Evolutionary conservation across 92 coral and sea anemone genomes (phyloP).

Genomic region (Heteractis magnifica): DNA sequence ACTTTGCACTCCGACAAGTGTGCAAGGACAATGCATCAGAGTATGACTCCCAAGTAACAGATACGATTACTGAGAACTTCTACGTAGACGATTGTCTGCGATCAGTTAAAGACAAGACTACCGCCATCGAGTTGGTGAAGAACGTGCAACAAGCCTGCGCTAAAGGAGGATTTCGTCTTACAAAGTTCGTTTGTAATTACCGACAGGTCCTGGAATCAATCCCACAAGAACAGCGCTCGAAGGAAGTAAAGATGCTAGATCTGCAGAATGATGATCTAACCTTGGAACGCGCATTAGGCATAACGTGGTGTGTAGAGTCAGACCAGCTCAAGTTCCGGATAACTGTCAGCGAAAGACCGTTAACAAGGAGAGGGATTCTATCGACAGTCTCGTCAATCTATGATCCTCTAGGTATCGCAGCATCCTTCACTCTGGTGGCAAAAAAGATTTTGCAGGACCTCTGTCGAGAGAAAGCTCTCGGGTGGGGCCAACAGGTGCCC

Average conservation of each 20-base stretch:
- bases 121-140: slow-evolving; percentile 41
- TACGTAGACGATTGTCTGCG: slow-evolving; percentile 50
- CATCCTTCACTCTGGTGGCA: slow-evolving; percentile 54
- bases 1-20: slow-evolving; percentile 36
- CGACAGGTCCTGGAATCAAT: slow-evolving; percentile 53
- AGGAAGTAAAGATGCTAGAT: slow-evolving; percentile 43
- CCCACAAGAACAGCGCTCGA: slow-evolving; percentile 42
- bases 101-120: slow-evolving; percentile 30
- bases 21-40: slow-evolving; percentile 20
- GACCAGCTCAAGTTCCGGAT: slow-evolving; percentile 43
- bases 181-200: slow-evolving; percentile 42
- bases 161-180: slow-evolving; percentile 43
- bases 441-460: slow-evolving; percentile 63
- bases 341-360: slow-evolving; percentile 16
- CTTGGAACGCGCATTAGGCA: slow-evolving; percentile 55
- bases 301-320: slow-evolving; percentile 57
- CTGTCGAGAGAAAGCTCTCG: slow-evolving; percentile 38
- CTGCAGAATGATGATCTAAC: slow-evolving; percentile 38
- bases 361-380: slow-evolving; percentile 53
- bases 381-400: slow-evolving; percentile 47
- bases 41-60: slow-evolving; percentile 20
- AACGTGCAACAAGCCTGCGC: slow-evolving; percentile 36
- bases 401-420: slow-evolving; percentile 59
- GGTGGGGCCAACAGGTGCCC: slow-evolving; percentile 56
- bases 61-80: slow-evolving; percentile 39